phyloP scores from a whole-genome alignment of 2,888 invertebrate species.

The Celastrina argiolus region DNA sequence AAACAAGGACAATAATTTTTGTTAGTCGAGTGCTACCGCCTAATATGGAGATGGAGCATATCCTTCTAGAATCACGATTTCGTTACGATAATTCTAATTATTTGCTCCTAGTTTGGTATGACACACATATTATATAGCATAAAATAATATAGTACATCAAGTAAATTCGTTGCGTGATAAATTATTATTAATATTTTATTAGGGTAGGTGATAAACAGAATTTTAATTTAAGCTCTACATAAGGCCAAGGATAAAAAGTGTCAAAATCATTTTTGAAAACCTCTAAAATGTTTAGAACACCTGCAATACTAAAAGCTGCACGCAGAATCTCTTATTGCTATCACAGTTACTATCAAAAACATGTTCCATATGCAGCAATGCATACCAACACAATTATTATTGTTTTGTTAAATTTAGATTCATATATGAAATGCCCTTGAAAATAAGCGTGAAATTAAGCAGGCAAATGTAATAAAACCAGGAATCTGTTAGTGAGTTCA shows the following conservation, averaged over 20 bases:
- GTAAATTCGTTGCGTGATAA: no score
- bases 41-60: not conserved
- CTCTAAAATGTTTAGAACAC: not conserved
- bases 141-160: not conserved
- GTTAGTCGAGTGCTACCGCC: not conserved
- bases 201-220: no score
- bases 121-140: not conserved
- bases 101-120: not conserved
- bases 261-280: not conserved
- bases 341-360: no score
- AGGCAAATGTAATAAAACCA: not conserved
- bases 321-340: not conserved
- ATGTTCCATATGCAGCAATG: no score
- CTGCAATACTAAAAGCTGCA: not conserved
- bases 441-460: conserved; percentile 11
- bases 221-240: not conserved
- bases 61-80: conserved; percentile 5
- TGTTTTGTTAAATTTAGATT: no score
- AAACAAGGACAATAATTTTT: not conserved
- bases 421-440: no score
- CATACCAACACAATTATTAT: no score
- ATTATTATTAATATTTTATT: no score
- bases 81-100: conserved; percentile 2
- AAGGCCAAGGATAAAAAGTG: not conserved
- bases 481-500: not conserved